Base-by-base conservation (phyloP, 2,797 vertebrate species). In the Aldrovandia affinis region DNA sequence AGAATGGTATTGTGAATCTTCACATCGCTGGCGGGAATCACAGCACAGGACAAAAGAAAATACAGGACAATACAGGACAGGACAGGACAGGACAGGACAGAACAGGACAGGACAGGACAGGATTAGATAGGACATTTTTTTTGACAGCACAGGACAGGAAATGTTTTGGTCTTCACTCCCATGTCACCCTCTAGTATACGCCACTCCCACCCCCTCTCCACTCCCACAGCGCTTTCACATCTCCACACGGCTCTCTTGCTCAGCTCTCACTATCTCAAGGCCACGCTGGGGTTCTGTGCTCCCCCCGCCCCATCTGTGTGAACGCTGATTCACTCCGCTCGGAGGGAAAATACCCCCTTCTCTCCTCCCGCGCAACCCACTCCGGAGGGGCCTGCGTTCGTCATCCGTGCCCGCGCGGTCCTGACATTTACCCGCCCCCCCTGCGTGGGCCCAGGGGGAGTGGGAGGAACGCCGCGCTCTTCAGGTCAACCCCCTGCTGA, bases 301-400 rank as follows among this genome's bases (percentile, higher is more conserved):
- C 80, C 61, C 81, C 52, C 20, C 68, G 77, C 20, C n/a, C 81
- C 12, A 44, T 59, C 86, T 89, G 84, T 15, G 86, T 81, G 84
- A 73, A 82, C 90, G 90, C 88, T 90, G 91, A 95, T 88, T 94
- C 91, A 92, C 84, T 54, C 87, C 42, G 86, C 86, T 77, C 89
- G 86, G 81, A 88, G 88, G 91, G 90, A 90, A 94, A 94, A 91
- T 88, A 89, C 92, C 85, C 83, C 85, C 82, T 61, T 84, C 70
- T 28, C 55, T 52, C 52, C 20, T 44, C n/a, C 30, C n/a, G 22
- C 50, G 80, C 61, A 6, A 25, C 47, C 39, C 52, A n/a, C 20
- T n/a, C n/a, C 12, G 15, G 30, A 39, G 42, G 55, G 55, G 6
- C 8, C 80, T 7, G 22, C 52, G 50, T 20, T 33, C 81, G 47